Conservation (phyloP, 2,113 vertebrate genomes). For the Oncorhynchus tshawytscha region DNA sequence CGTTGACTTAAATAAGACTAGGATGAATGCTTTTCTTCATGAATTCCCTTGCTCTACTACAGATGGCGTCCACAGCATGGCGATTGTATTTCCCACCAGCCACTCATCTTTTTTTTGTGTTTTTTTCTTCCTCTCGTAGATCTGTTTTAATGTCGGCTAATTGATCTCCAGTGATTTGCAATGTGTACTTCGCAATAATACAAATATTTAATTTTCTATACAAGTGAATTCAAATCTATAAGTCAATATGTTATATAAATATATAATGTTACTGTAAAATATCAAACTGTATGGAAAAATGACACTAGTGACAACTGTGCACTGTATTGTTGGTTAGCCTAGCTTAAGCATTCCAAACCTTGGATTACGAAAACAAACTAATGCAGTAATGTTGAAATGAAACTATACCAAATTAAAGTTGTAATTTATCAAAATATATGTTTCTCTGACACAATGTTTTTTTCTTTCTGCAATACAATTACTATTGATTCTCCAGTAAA, state of each 20-base stretch:
- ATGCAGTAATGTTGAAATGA: slow-evolving; percentile 43
- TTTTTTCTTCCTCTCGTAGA: slow-evolving; percentile 25
- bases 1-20: slow-evolving; percentile 5
- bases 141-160: slow-evolving; percentile 26
- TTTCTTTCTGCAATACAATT: not conserved
- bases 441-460: not conserved
- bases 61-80: not conserved
- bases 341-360: slow-evolving; percentile 56
- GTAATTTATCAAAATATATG: slow-evolving; percentile 54
- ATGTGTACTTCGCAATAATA: slow-evolving; percentile 52
- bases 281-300: slow-evolving; percentile 33
- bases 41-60: not conserved
- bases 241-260: slow-evolving; percentile 21
- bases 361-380: slow-evolving; percentile 44
- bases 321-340: slow-evolving; percentile 48
- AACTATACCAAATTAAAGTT: slow-evolving; percentile 67
- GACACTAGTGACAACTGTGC: slow-evolving; percentile 26
- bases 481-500: too few relatives aligned
- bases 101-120: not conserved
- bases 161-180: slow-evolving; percentile 36
- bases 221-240: slow-evolving; percentile 33
- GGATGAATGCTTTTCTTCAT: not conserved
- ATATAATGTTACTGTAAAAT: slow-evolving; percentile 40
- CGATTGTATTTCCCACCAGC: slow-evolving; percentile 2
- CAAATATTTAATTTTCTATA: slow-evolving; percentile 57